Evolutionary conservation across 2,797 vertebrate species (phyloP).

Genomic region (Amblyopsis hoosieri): DNA sequence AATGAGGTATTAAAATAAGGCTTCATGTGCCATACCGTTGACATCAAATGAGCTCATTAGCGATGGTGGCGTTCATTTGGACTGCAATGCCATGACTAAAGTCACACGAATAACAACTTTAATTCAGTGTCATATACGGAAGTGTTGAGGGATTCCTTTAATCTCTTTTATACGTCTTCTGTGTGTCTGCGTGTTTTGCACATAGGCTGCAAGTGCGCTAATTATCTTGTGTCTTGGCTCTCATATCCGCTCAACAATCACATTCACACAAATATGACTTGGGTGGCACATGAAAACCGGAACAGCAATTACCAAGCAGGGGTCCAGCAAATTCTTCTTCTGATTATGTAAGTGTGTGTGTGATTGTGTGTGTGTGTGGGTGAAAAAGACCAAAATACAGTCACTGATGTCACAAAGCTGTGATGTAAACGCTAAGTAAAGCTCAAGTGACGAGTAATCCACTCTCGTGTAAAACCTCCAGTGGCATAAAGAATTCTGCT

Average conservation of each 20-base stretch:
- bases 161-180: conserved; percentile 29
- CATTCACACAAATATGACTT: conserved; percentile 46
- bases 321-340: neutral
- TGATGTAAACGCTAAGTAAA: too few relatives aligned
- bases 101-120: conserved; percentile 9
- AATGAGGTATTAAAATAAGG: neutral
- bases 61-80: conserved; percentile 18
- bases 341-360: neutral
- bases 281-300: conserved; percentile 51
- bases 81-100: conserved; percentile 11
- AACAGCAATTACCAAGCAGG: conserved; percentile 42
- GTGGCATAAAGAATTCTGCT: too few relatives aligned
- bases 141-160: conserved; percentile 54
- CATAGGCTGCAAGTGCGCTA: conserved; percentile 47
- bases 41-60: conserved; percentile 51
- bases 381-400: neutral
- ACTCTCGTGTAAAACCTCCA: too few relatives aligned
- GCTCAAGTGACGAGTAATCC: too few relatives aligned
- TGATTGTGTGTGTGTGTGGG: neutral
- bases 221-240: conserved; percentile 62
- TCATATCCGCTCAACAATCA: conserved; percentile 41
- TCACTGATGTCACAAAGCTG: too few relatives aligned
- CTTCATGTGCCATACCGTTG: conserved; percentile 28
- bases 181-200: conserved; percentile 24
- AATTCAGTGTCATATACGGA: neutral